Evolutionary conservation across 2,888 invertebrate genomes (phyloP), one percentile per base, ranked within the genome.

Genomic region (Resseliella maxima): DNA sequence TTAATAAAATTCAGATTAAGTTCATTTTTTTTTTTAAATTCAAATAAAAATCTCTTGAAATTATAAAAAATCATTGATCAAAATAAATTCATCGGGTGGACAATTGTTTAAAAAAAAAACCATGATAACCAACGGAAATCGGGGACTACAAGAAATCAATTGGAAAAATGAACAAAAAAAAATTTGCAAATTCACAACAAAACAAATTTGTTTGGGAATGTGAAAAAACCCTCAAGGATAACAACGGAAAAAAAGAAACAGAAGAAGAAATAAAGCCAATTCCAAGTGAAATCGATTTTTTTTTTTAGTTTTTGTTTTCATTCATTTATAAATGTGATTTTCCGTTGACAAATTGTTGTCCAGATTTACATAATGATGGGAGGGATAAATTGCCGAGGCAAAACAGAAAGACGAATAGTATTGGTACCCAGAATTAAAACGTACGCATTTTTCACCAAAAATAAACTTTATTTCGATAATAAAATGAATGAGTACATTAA

Each of bases 361-460:
- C 59, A 59, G 59, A 59, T 59, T 59, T 59, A 72, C 72, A 72
- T 72, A 72, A 72, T 72, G 27, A 31, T 72, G 72, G 72, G 27
- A 24, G 5, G 41, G 41, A 5, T 8, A 72, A 27, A 72, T 72
- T 72, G 18, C 15, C 31, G 31, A 27, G 18, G 72, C 31, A 27
- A 72, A 50, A 72, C 15, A 72, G 72, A 72, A 72, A 72, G 72
- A 72, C 31, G 72, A 72, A 72, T 31, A 72, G 24, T 35, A n/a
- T n/a, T n/a, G n/a, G n/a, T n/a, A n/a, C n/a, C n/a, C n/a, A n/a
- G n/a, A n/a, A n/a, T n/a, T n/a, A n/a, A n/a, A n/a, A n/a, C n/a
- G n/a, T n/a, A n/a, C n/a, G n/a, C n/a, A n/a, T n/a, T n/a, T n/a
- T n/a, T n/a, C n/a, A n/a, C n/a, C n/a, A n/a, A n/a, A n/a, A n/a